Evolutionary conservation across 2,113 vertebrate genomes (phyloP), one percentile per base, ranked within the genome.

Genomic region (Jaculus jaculus): DNA sequence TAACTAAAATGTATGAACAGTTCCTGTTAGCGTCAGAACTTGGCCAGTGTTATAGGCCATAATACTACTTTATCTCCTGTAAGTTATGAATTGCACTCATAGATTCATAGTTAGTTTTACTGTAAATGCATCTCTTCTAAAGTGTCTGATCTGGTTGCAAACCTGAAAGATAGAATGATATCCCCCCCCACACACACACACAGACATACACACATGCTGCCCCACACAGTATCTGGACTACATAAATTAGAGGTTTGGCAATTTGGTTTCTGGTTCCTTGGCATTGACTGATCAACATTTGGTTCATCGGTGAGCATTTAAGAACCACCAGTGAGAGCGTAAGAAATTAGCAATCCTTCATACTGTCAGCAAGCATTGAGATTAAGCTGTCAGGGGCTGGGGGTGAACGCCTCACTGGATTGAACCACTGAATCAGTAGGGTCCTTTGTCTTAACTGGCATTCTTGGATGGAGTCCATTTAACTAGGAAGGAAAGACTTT

Each of bases 251-350:
- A 32, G 68, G 66, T 61, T 42, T 94, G 95, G 95, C 96, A 92
- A 6, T 95, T 97, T 91, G 93, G 93, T 91, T 95, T 97, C 93
- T 96, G 96, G 94, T 88, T 92, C 90, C 84, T 96, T 97, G 97
- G 97, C 97, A 96, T 96, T 96, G 97, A 97, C 96, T 96, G 95
- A 96, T 97, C 94, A 96, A 94, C 60, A 0, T 94, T 93, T 78
- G 42, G 84, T 92, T 96, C 88, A 51, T 86, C 73, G 74, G 96
- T 96, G 96, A 96, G 89, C 94, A 92, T 95, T 96, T 96, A 96
- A 95, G 96, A 97, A 84, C 95, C 94, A 95, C 97, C 94, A 93
- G 95, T 91, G 95, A 95, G 82, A 54, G 37, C 47, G 26, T 85
- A 61, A 89, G 16, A 87, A 97, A 84, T 87, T 92, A 87, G 87